Evolutionary conservation across 2,888 invertebrate species (phyloP).

Genomic region (Lampropteryx suffumata): DNA sequence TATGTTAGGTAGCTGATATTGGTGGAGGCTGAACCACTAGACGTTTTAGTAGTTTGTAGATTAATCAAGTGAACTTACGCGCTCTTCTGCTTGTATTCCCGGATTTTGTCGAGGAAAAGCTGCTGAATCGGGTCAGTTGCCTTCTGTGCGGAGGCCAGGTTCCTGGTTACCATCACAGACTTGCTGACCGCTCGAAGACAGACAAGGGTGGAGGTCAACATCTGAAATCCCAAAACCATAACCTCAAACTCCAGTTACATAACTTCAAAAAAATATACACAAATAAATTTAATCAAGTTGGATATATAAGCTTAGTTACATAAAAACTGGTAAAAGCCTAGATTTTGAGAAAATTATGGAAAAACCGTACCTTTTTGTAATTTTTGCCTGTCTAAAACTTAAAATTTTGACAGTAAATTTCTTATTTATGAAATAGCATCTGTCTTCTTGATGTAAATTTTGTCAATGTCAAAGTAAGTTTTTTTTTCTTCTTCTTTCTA

Average conservation of each 20-base stretch:
- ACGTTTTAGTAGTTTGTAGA: no score
- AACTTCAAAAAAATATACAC: conserved; percentile 40
- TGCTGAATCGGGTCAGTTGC: conserved; percentile 96
- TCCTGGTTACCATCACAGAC: conserved; percentile 83
- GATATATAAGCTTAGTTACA: neutral
- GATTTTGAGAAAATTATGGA: conserved; percentile 16
- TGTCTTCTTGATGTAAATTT: no score
- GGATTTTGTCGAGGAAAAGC: conserved; percentile 95
- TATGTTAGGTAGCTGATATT: no score
- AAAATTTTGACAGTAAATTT: conserved; percentile 41
- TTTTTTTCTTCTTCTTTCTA: no score
- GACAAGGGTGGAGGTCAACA: conserved; percentile 81
- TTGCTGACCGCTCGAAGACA: conserved; percentile 76
- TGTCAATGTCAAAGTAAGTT: no score
- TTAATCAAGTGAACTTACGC: conserved; percentile 83
- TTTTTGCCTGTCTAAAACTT: conserved; percentile 37
- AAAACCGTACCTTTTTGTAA: conserved; percentile 46
- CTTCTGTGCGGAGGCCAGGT: conserved; percentile 89
- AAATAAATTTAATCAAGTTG: neutral
- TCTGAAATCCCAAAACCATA: conserved; percentile 71
- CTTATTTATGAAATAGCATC: no score
- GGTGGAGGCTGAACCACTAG: no score
- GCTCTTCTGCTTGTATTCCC: conserved; percentile 94
- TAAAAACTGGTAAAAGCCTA: neutral
- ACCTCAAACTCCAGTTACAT: conserved; percentile 66